Base-by-base conservation (phyloP, 1,140 invertebrate genomes). In the Drosophila nikananu region DNA sequence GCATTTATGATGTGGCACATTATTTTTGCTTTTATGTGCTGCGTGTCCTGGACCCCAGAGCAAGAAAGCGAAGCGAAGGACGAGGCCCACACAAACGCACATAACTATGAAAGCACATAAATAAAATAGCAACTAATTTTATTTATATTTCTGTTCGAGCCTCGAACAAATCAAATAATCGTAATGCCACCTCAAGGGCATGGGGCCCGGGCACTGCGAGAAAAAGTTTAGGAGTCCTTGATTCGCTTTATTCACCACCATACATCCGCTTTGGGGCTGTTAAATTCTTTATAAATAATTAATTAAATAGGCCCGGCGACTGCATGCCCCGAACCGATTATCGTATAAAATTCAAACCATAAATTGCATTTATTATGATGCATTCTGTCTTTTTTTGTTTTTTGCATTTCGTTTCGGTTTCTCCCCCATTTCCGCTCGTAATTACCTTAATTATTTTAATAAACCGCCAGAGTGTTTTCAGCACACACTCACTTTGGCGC, bases 401-500 rank as follows among this genome's bases (percentile, higher is more conserved):
- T 49, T 49, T 4, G 21, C 23, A 17, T 49, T 49, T 27, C 10
- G 49, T 4, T 30, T 32, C n/a, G 27, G 23, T 15, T 37, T 41
- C 46, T 39, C 49, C n/a, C 23, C 41, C 51, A 44, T 58, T 78
- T 64, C 57, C 65, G 77, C 72, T 66, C 61, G 73, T 86, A 90
- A 90, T 90, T 90, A 90, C 86, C 86, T 90, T 90, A 90, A 90
- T 90, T 90, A 90, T 90, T 90, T 91, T 90, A 90, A 90, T 90
- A 91, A 90, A 89, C 86, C 81, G 74, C 77, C 65, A 84, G 67
- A 63, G 77, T 57, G 67, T 72, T 79, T 80, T 71, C 61, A 64
- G 67, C 61, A 32, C 54, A 63, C 62, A 68, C 62, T 59, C 74
- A 77, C 68, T 61, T 83, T 77, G 54, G 46, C 51, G 66, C 68